A percentile compares a stretch with the other conserved stretches of the same genome.
phyloP scores from a whole-genome alignment of 2,888 invertebrate genomes.

The Chromoteleia sp. region DNA sequence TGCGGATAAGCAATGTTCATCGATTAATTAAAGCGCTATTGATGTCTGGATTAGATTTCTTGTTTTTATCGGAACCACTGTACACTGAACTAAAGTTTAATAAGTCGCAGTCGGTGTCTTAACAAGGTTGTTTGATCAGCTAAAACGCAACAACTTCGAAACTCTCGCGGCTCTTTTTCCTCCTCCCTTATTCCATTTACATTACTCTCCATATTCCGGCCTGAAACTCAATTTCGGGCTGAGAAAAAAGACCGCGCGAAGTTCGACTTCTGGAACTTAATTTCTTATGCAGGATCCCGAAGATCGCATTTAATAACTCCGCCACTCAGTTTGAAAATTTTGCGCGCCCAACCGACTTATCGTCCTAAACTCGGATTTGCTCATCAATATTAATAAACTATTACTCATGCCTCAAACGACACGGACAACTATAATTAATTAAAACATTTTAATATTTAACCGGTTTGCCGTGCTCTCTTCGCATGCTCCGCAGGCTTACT shows the following conservation, averaged over 20 bases:
- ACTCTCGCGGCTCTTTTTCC: constrained; percentile 16
- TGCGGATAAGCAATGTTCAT: constrained; percentile 19
- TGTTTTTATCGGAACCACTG: constrained; percentile 12
- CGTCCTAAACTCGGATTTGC: constrained; percentile 33
- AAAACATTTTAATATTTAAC: constrained; percentile 63
- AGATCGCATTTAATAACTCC: constrained; percentile 52
- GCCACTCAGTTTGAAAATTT: constrained; percentile 54
- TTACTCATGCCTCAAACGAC: constrained; percentile 42
- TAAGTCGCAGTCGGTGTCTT: constrained; percentile 41
- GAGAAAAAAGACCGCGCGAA: constrained; percentile 10
- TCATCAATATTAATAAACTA: constrained; percentile 64
- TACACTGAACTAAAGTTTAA: constrained; percentile 34
- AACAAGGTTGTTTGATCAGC: constrained; percentile 55
- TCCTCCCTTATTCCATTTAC: constrained; percentile 22
- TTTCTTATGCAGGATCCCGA: constrained; percentile 49
- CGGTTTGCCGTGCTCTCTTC: constrained; percentile 1
- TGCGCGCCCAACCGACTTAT: constrained; percentile 37
- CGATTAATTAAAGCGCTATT: constrained; percentile 19
- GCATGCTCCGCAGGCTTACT: constrained; percentile 45
- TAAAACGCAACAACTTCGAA: constrained; percentile 40
- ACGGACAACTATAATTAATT: constrained; percentile 63
- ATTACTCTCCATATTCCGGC: constrained; percentile 9
- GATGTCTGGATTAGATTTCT: constrained; percentile 39
- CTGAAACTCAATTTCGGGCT: constrained; percentile 6
- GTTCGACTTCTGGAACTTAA: constrained; percentile 31